Conservation (phyloP, 2,113 vertebrate genomes). For the Aythya baeri region DNA sequence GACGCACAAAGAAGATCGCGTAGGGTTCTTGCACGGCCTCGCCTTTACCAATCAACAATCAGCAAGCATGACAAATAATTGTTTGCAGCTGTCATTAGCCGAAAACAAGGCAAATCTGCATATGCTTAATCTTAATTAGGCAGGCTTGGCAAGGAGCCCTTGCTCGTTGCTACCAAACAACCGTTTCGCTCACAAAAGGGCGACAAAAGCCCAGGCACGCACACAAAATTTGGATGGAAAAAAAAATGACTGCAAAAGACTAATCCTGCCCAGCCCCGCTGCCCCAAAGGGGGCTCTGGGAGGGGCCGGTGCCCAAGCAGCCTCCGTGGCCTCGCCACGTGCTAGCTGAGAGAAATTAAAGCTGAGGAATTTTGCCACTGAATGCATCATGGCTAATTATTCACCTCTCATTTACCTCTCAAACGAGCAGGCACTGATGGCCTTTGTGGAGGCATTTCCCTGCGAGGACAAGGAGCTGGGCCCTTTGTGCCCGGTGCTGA, state of each 20-base stretch:
- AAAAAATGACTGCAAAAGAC: not conserved
- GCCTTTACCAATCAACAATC: slow-evolving; percentile 33
- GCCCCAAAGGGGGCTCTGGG: not conserved
- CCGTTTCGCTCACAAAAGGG: slow-evolving; percentile 61
- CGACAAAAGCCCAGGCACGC: not conserved
- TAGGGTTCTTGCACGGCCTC: not conserved
- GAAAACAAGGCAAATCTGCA: slow-evolving; percentile 76
- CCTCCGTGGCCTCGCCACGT: not conserved
- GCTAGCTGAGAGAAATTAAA: not conserved
- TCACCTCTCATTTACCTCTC: slow-evolving; percentile 4
- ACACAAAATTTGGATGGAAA: not conserved
- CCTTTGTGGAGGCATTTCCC: not conserved
- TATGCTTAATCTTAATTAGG: slow-evolving; percentile 65
- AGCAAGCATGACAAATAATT: slow-evolving; percentile 55
- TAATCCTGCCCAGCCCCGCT: not conserved
- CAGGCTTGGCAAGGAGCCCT: slow-evolving; percentile 67
- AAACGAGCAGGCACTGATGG: not conserved
- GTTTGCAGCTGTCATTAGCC: slow-evolving; percentile 76
- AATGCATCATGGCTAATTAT: not conserved
- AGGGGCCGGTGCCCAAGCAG: not conserved
- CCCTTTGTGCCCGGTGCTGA: not conserved
- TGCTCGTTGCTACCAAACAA: slow-evolving; percentile 56
- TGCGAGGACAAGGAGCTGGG: not conserved
- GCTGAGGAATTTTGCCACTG: not conserved
- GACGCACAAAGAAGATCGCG: not conserved